A percentile compares a stretch with the other conserved stretches of the same genome.
These are phyloP conservation scores for Melanargia galathea DNA, from an alignment of 2,888 invertebrate species.

Conservation along the genomic window DNA sequence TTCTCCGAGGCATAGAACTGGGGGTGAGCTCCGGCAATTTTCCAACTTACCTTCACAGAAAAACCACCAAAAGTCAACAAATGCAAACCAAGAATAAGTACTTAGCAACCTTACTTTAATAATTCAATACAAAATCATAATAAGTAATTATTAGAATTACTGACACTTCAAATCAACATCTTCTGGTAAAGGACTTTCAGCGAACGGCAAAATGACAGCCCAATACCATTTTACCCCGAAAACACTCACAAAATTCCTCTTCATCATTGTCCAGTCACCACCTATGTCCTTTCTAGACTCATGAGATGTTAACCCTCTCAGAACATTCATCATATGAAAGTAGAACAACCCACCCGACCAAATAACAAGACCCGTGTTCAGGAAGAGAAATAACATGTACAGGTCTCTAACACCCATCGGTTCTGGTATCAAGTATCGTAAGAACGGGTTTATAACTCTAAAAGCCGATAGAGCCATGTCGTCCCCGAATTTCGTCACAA, in stretches of 20 bases:
- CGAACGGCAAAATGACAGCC: slow-evolving; percentile 58
- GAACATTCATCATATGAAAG: slow-evolving; percentile 72
- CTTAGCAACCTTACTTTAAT: background rate
- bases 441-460: slow-evolving; percentile 53
- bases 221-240: slow-evolving; percentile 60
- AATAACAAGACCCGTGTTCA: slow-evolving; percentile 51
- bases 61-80: no score
- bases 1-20: no score
- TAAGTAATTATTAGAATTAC: no score
- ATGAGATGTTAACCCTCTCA: slow-evolving; percentile 76
- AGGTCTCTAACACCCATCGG: slow-evolving; percentile 51
- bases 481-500: slow-evolving; percentile 66
- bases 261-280: slow-evolving; percentile 85
- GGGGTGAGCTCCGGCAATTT: no score
- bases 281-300: slow-evolving; percentile 63
- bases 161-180: slow-evolving; percentile 6
- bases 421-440: slow-evolving; percentile 48
- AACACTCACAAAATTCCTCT: slow-evolving; percentile 85
- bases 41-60: no score
- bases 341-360: slow-evolving; percentile 51
- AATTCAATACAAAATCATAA: background rate
- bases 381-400: slow-evolving; percentile 50
- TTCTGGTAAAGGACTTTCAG: slow-evolving; percentile 51
- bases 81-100: background rate
- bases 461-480: slow-evolving; percentile 46